Conservation (phyloP, 2,113 vertebrate species). For the Meleagris gallopavo region DNA sequence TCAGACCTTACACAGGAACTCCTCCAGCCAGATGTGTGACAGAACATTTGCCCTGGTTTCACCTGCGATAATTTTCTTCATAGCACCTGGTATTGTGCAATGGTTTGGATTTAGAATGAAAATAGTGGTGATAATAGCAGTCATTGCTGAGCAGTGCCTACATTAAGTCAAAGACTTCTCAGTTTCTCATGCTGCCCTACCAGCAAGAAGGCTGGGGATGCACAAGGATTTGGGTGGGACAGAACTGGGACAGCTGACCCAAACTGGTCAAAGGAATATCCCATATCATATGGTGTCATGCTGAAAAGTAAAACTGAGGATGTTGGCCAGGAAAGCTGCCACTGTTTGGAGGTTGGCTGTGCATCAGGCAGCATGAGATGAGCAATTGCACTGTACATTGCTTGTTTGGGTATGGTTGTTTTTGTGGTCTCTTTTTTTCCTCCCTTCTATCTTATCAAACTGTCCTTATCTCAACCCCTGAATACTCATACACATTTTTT, state of each 20-base stretch:
- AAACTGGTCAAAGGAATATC: not conserved
- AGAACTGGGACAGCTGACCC: not conserved
- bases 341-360: not conserved
- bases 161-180: not conserved
- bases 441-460: not conserved
- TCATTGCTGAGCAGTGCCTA: not conserved
- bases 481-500: not conserved
- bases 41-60: not conserved
- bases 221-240: not conserved
- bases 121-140: not conserved
- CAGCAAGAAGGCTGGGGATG: not conserved
- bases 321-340: not conserved
- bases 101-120: not conserved
- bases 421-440: not conserved
- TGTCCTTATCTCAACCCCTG: not conserved
- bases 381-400: not conserved
- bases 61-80: not conserved
- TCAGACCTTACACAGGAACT: not conserved
- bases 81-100: not conserved
- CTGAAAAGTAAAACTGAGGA: not conserved
- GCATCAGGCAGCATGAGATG: not conserved
- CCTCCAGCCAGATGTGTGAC: not conserved
- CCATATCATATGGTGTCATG: not conserved
- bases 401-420: not conserved
- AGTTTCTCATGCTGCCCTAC: not conserved